Base-by-base conservation (phyloP, 2,113 vertebrate genomes). In the Phrynocephalus versicolor region DNA sequence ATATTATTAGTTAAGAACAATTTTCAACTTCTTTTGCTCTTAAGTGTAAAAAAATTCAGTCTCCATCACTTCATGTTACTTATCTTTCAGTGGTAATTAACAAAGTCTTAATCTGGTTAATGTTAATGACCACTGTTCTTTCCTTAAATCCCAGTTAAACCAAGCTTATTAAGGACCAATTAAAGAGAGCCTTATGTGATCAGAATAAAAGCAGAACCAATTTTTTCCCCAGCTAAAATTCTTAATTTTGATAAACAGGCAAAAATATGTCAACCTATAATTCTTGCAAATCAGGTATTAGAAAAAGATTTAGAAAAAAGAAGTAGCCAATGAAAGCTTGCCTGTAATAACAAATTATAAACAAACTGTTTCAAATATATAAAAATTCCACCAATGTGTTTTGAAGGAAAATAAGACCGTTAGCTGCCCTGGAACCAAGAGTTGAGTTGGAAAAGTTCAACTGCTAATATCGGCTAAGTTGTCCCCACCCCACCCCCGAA, bases 71-170 rank as follows among this genome's bases (percentile, higher is more conserved):
- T 90, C 94, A 95, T 94, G 85, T 96, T 95, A 95, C 94, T 97
- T 96, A 97, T 97, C 96, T 96, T 97, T 96, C 95, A 96, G 94
- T 95, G 94, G 96, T 97, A 96, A 97, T 97, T 97, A 97, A 96
- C 94, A 96, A 89, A 95, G 94, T 95, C 96, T 96, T 96, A 97
- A 97, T 97, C 96, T 97, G 95, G 91, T 95, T 95, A 94, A 96
- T 94, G 95, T 97, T 97, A 97, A 97, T 97, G 96, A 97, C 96
- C 95, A 96, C 95, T 96, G 94, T 96, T 97, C 95, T 96, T 95
- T 92, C 79, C 93, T 95, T 96, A 97, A 97, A 96, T 96, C 96
- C 96, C 96, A 97, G 95, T 96, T 97, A 96, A 97, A 97, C 95
- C 95, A 96, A 96, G 96, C 95, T 96, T 96, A 97, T 96, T 97